Conservation (phyloP, 1,140 invertebrate genomes). For the Nymphalis io region DNA sequence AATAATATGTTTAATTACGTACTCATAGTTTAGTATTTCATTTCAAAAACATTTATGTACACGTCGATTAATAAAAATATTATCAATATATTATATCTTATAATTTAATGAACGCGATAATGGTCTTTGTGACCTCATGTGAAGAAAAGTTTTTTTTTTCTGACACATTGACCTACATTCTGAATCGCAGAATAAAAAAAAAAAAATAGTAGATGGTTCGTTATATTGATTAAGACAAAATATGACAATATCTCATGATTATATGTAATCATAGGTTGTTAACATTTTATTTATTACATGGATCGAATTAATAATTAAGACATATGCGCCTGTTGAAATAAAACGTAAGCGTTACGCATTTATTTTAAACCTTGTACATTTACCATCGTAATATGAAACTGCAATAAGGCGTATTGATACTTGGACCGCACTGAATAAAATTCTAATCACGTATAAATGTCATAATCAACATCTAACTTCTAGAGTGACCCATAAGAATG, state of each 20-base stretch:
- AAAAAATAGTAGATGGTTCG: not conserved
- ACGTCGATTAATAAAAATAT: not conserved
- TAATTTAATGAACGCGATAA: not conserved
- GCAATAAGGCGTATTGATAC: conserved; percentile 9
- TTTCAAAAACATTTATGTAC: conserved; percentile 11
- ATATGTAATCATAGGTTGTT: not conserved
- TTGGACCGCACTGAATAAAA: conserved; percentile 9
- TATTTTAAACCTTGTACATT: conserved; percentile 2
- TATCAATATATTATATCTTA: not conserved
- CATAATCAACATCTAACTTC: too few species aligned
- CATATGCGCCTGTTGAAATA: not conserved
- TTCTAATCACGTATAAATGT: conserved; percentile 3
- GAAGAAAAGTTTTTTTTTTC: not conserved
- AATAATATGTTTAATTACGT: not conserved
- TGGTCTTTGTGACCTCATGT: not conserved
- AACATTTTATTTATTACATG: not conserved
- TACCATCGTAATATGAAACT: conserved; percentile 2
- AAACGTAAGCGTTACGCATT: not conserved
- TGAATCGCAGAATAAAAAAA: too few species aligned
- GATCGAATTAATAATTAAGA: not conserved
- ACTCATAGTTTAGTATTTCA: not conserved
- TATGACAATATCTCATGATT: not conserved
- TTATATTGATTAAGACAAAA: not conserved
- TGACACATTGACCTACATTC: not conserved
- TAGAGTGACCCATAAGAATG: too few species aligned